phyloP scores from a whole-genome alignment of 37 sponge, comb jelly and placozoan genomes.

The Crambe crambe region DNA sequence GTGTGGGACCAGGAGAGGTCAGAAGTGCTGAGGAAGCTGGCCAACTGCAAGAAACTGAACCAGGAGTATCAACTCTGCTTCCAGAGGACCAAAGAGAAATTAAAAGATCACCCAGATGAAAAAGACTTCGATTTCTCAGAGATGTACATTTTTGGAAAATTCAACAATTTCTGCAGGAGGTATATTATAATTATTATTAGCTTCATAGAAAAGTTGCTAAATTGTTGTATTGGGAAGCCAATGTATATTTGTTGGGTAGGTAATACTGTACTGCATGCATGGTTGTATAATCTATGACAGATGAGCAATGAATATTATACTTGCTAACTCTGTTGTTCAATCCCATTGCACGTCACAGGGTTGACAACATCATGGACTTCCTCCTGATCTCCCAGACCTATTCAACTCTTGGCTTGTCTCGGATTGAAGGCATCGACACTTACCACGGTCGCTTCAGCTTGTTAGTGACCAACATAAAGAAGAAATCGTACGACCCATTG shows the following conservation, averaged over 20 bases:
- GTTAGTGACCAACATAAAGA: slow-evolving; percentile 77
- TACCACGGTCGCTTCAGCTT: slow-evolving; percentile 69
- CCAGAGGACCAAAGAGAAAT: slow-evolving; percentile 86
- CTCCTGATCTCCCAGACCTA: slow-evolving; percentile 63
- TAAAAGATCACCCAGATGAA: slow-evolving; percentile 87
- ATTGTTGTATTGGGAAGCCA: not conserved
- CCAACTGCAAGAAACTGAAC: slow-evolving; percentile 83
- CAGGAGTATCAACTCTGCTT: slow-evolving; percentile 94
- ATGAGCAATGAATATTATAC: not conserved
- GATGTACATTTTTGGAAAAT: slow-evolving; percentile 99
- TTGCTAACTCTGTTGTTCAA: not conserved
- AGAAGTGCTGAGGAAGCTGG: slow-evolving; percentile 73
- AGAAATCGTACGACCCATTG: slow-evolving; percentile 87
- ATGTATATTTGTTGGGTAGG: not conserved
- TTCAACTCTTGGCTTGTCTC: slow-evolving; percentile 78
- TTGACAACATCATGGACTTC: slow-evolving; percentile 74
- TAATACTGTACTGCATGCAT: not conserved
- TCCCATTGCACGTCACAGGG: slow-evolving; percentile 24
- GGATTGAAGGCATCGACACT: slow-evolving; percentile 93
- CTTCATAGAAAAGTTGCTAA: too few relatives aligned
- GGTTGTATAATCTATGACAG: not conserved
- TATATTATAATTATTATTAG: not conserved
- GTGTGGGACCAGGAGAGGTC: slow-evolving; percentile 92
- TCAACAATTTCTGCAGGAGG: slow-evolving; percentile 90
- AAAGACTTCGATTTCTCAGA: slow-evolving; percentile 96